phyloP scores from a whole-genome alignment of 2,113 vertebrate genomes.

The Microcebus griseorufus region DNA sequence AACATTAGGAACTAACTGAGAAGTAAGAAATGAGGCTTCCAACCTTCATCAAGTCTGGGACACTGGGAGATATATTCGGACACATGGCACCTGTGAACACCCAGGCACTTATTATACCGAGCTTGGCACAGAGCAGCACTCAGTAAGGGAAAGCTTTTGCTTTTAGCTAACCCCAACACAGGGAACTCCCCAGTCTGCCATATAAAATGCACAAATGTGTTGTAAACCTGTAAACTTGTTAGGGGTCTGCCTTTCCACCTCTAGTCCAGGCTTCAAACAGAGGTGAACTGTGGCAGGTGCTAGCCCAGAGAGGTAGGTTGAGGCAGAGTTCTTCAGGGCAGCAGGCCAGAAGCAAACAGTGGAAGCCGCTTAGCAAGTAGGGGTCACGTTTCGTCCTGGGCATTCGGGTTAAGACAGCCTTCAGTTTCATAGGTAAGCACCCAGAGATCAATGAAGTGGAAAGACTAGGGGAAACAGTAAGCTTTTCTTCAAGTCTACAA shows the following conservation, averaged over 20 bases:
- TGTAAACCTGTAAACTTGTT: background rate
- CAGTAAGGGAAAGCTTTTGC: background rate
- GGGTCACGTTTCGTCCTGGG: background rate
- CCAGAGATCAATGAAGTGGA: background rate
- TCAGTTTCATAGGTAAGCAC: background rate
- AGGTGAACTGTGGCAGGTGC: background rate
- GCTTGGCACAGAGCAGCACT: background rate
- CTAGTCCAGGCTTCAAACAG: background rate
- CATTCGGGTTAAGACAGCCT: rapidly evolving
- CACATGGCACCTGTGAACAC: background rate
- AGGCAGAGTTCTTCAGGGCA: background rate
- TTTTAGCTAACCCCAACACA: background rate
- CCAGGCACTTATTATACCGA: background rate
- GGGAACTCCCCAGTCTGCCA: background rate
- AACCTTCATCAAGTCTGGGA: background rate
- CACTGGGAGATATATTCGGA: rapidly evolving
- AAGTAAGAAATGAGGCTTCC: background rate
- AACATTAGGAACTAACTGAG: background rate
- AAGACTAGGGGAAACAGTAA: background rate
- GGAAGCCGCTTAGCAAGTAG: no score
- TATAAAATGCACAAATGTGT: background rate
- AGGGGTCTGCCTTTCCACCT: background rate
- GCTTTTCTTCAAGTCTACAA: background rate
- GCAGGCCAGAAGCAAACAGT: background rate
- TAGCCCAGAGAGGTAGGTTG: rapidly evolving